Evolutionary conservation across 2,888 invertebrate genomes (phyloP).

Genomic region (Dusona sp.): DNA sequence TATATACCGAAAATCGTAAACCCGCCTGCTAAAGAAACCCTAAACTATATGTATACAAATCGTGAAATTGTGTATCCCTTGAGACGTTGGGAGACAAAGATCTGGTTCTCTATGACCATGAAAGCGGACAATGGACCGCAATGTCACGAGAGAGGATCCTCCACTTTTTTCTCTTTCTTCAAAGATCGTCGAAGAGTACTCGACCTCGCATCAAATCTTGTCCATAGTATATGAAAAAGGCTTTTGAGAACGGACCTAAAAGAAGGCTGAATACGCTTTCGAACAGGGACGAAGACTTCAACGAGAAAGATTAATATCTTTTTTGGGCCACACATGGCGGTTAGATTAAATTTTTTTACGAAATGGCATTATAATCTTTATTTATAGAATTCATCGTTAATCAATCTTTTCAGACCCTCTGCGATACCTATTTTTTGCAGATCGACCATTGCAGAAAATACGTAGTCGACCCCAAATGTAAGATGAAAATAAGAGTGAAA

Average conservation of each 20-base stretch:
- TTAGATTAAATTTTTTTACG: not conserved
- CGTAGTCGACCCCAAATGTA: not conserved
- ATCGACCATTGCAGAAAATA: not conserved
- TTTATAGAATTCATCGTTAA: not conserved
- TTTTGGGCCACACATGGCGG: slow-evolving; percentile 19
- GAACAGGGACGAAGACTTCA: slow-evolving; percentile 1
- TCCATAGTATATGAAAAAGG: slow-evolving; percentile 35
- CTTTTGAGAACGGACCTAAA: slow-evolving; percentile 18
- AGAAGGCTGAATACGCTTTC: slow-evolving; percentile 19
- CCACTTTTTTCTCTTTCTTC: slow-evolving; percentile 33
- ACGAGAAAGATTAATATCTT: slow-evolving; percentile 43
- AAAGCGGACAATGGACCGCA: slow-evolving; percentile 59
- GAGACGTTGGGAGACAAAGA: slow-evolving; percentile 60
- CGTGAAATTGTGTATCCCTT: slow-evolving; percentile 11
- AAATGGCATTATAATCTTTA: not conserved
- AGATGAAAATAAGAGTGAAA: not conserved
- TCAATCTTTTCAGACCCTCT: not conserved
- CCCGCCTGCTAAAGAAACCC: not conserved
- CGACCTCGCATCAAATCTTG: slow-evolving; percentile 58
- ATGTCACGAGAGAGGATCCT: slow-evolving; percentile 49
- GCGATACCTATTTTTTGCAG: not conserved
- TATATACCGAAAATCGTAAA: not conserved
- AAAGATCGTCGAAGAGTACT: slow-evolving; percentile 57
- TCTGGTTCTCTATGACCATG: slow-evolving; percentile 38
- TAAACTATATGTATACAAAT: not conserved